Base-by-base conservation (phyloP, 2,888 invertebrate species). In the Odontothrips loti region DNA sequence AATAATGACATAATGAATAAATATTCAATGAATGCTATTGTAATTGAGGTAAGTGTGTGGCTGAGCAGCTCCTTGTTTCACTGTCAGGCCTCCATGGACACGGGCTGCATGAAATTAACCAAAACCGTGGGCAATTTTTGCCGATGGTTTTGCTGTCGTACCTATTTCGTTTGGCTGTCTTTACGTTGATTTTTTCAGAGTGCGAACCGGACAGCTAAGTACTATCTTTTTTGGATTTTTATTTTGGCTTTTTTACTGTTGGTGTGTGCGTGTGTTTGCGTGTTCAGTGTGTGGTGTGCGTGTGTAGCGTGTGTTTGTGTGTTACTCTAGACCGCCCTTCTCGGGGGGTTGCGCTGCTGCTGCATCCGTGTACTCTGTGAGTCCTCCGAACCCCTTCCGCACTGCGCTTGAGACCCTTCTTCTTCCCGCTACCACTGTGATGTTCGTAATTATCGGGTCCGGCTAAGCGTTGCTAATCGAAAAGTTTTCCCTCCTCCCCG, bases 401-500 rank as follows among this genome's bases (percentile, higher is more conserved):
- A 4, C 3, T 43, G 34, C 34, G 34, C 34, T 43, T 43, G 34
- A 6, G 6, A 43, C 34, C 34, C 34, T 75, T 10, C 68, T 58
- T 58, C n/a, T n/a, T n/a, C n/a, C n/a, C n/a, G n/a, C n/a, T n/a
- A n/a, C n/a, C n/a, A n/a, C n/a, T 15, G 68, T 75, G 68, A 27
- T 75, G 68, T 27, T 27, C 23, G 68, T 75, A 75, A 75, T 75
- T 75, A 75, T 75, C 68, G 68, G 27, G 27, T 9, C 68, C 9
- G 68, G 68, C 68, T 75, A 75, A 75, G 68, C 68, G 68, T 75
- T 75, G 68, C 68, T 75, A 75, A 75, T 75, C 68, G 68, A 75
- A 75, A 75, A 75, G 68, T 75, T 75, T 75, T 58, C 58, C 68
- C 68, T 75, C 27, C 51, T 51, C 51, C n/a, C n/a, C 51, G 4